Conservation (phyloP, 2,888 invertebrate species). For the Polydrusus cervinus region DNA sequence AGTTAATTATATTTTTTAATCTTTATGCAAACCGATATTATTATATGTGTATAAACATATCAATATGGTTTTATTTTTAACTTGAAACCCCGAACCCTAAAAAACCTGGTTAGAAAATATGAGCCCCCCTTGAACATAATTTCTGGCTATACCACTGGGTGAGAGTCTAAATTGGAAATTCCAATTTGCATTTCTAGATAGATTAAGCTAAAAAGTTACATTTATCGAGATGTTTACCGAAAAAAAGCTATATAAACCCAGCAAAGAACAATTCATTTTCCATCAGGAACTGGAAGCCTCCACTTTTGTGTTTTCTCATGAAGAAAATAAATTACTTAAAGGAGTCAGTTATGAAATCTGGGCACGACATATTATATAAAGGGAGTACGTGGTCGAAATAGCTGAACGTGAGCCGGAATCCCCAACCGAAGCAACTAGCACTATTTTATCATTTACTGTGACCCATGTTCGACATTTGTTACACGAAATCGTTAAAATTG, state of each 20-base stretch:
- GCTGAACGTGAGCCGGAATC: slow-evolving; percentile 48
- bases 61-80: too few relatives aligned
- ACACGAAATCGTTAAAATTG: slow-evolving; percentile 47
- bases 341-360: slow-evolving; percentile 51
- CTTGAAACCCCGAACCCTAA: too few relatives aligned
- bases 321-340: slow-evolving; percentile 51
- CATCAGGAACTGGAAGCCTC: neutral
- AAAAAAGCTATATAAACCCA: slow-evolving; percentile 1
- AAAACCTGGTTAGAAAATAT: too few relatives aligned
- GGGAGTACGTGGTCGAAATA: slow-evolving; percentile 52
- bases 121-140: too few relatives aligned
- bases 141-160: too few relatives aligned
- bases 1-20: too few relatives aligned
- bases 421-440: slow-evolving; percentile 42
- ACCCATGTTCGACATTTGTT: slow-evolving; percentile 45
- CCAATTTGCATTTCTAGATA: too few relatives aligned
- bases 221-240: neutral
- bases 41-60: too few relatives aligned
- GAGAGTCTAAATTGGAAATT: too few relatives aligned
- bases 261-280: slow-evolving; percentile 10
- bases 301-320: slow-evolving; percentile 29
- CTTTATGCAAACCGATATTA: too few relatives aligned
- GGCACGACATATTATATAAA: slow-evolving; percentile 51
- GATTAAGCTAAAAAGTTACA: too few relatives aligned
- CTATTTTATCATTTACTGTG: slow-evolving; percentile 50